Conservation (phyloP, 1,140 invertebrate species). For the Drosophila guanche region DNA sequence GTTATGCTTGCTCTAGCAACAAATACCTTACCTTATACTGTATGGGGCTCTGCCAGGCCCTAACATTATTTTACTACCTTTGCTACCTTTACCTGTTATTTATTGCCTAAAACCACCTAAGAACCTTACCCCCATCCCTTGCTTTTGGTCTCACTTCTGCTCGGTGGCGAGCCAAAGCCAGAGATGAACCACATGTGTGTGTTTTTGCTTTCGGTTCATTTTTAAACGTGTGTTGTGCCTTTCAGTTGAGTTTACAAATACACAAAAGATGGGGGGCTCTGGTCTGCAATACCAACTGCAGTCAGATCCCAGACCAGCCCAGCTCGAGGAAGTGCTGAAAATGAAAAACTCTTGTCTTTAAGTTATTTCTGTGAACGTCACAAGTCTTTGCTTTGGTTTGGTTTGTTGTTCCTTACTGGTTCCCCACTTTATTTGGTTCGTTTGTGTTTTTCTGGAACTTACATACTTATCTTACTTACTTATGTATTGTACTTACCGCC, state of each 20-base stretch:
- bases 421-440: conserved; percentile 46
- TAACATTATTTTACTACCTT: conserved; percentile 43
- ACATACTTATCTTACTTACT: conserved; percentile 62
- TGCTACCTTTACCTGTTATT: conserved; percentile 34
- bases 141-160: conserved; percentile 38
- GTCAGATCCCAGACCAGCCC: neutral
- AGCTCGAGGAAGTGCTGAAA: conserved; percentile 29
- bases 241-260: conserved; percentile 43
- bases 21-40: conserved; percentile 44
- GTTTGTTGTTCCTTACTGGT: conserved; percentile 36
- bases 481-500: conserved; percentile 63
- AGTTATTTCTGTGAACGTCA: conserved; percentile 65
- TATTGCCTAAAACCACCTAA: conserved; percentile 9
- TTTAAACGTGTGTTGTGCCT: conserved; percentile 47
- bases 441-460: conserved; percentile 46
- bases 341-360: conserved; percentile 70
- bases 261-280: conserved; percentile 37
- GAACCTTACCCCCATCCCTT: conserved; percentile 14
- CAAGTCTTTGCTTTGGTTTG: conserved; percentile 55
- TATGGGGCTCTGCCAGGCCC: conserved; percentile 34
- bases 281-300: conserved; percentile 26
- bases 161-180: conserved; percentile 12
- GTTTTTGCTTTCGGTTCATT: conserved; percentile 50
- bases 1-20: conserved; percentile 72
- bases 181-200: conserved; percentile 57